A percentile compares a stretch with the other conserved stretches of the same genome.
Evolutionary conservation across 2,797 vertebrate species (phyloP).

Genomic region (Hozukius guyotensis): DNA sequence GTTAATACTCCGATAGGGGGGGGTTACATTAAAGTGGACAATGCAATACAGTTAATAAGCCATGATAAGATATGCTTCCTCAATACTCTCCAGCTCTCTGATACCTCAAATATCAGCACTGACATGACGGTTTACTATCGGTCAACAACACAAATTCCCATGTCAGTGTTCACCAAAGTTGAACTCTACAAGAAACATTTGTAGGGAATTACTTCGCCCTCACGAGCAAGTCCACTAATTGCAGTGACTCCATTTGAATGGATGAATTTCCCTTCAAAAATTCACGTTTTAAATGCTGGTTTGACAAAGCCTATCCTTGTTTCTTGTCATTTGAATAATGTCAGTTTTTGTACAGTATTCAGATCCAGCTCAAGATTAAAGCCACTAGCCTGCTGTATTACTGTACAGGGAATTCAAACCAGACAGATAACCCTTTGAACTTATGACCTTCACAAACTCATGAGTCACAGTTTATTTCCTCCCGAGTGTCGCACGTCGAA

Average conservation of each 20-base stretch:
- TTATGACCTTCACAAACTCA: not conserved
- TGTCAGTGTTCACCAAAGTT: not conserved
- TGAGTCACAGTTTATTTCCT: not conserved
- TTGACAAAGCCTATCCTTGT: not conserved
- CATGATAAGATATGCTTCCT: not conserved
- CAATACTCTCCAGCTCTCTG: not conserved
- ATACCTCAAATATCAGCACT: not conserved
- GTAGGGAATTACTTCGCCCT: not conserved
- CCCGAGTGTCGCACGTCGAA: not conserved
- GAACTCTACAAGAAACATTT: not conserved
- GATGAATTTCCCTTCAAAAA: not conserved
- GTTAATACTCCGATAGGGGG: too few relatives aligned
- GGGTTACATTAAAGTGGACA: not conserved
- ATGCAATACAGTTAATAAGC: not conserved
- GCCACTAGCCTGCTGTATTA: not conserved
- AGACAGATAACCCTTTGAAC: constrained; percentile 2
- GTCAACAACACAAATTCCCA: not conserved
- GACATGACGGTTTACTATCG: not conserved
- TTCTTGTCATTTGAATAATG: not conserved
- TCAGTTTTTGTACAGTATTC: not conserved
- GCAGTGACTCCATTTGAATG: not conserved
- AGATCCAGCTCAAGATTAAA: not conserved
- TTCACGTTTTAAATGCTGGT: not conserved
- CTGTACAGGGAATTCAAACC: not conserved
- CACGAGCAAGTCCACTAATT: not conserved